Base-by-base conservation (phyloP, 2,888 invertebrate genomes). In the Alloscopus bannaensis region DNA sequence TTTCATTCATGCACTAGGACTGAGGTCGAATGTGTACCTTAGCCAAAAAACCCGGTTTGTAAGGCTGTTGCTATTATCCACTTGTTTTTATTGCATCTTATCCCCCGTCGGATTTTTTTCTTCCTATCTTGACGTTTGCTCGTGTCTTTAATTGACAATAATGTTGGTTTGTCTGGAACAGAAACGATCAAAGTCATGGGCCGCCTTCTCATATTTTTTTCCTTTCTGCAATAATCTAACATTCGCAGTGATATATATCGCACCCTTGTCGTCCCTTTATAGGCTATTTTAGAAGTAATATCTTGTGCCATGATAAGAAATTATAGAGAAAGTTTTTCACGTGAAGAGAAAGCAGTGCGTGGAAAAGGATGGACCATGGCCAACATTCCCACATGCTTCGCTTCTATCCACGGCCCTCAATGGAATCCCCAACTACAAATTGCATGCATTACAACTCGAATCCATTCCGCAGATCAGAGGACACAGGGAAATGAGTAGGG, bases 61-160 rank as follows among this genome's bases (percentile, higher is more conserved):
- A n/a, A n/a, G 55, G 64, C 6, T 64, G 64, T 45, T 24, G 18
- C n/a, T 45, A 13, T 3, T 52, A 68, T 36, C 66, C 66, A 52
- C 52, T 68, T 68, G 66, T 52, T 52, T 52, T 36, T 26, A 36
- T 31, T 55, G 55, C 36, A 52, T 52, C 22, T 52, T 52, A 68
- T 68, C 52, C n/a, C 28, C 6, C 55, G 20, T 65, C 26, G 29
- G 65, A 29, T 31, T 31, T 52, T 52, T 50, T 52, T 52, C 18
- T n/a, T n/a, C n/a, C n/a, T n/a, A 13, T 52, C 40, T 47, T 68
- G 66, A 68, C 66, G 52, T 68, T 52, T 68, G 52, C 40, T 36
- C 31, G 66, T 40, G 52, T 68, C 52, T 50, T n/a, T 68, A 68
- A 68, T 68, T 68, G 66, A 52, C 69, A 69, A 69, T 69, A 57